Percentiles rank a stretch among this genome's conserved stretches.
Evolutionary conservation across 2,113 vertebrate species (phyloP).

Genomic region (Climacteris rufus): DNA sequence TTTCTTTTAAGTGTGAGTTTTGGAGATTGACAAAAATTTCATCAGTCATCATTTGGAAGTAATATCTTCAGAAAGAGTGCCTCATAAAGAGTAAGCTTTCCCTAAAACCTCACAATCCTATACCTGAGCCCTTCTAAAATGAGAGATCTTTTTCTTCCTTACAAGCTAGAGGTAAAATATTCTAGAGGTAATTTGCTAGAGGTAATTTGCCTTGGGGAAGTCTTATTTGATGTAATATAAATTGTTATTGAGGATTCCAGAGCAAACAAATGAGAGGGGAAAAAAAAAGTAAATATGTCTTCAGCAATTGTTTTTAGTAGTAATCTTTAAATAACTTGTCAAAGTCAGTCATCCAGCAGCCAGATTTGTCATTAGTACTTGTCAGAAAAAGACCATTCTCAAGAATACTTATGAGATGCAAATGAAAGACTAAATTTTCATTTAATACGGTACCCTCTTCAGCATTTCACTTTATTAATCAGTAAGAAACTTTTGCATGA

Average conservation of each 20-base stretch:
- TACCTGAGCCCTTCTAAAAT: neutral
- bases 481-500: neutral
- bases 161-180: neutral
- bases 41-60: neutral
- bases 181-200: neutral
- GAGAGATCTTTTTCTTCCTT: neutral
- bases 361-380: neutral
- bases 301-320: neutral
- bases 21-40: neutral
- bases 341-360: neutral
- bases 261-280: neutral
- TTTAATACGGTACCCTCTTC: neutral
- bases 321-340: neutral
- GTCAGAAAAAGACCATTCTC: neutral
- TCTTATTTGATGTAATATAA: neutral
- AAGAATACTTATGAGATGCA: neutral
- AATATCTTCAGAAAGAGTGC: neutral
- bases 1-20: neutral
- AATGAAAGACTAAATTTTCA: neutral
- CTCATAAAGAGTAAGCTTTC: neutral
- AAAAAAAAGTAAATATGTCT: neutral
- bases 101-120: neutral
- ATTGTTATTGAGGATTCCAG: neutral
- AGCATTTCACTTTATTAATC: neutral
- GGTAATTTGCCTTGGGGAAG: neutral